phyloP scores from a whole-genome alignment of 2,113 vertebrate genomes.

The Nycticorax nycticorax region DNA sequence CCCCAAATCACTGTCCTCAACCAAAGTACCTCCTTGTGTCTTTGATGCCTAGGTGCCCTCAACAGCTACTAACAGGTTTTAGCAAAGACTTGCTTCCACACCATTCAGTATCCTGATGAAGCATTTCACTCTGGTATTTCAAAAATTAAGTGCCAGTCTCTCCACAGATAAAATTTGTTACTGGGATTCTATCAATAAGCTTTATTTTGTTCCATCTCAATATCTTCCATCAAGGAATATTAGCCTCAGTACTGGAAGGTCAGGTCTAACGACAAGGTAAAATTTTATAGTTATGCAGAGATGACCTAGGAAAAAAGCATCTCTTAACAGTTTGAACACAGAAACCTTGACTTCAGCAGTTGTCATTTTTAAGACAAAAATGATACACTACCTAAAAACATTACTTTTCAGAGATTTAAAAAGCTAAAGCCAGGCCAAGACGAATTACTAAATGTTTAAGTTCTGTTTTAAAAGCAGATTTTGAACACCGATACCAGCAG shows the following conservation, averaged over 20 bases:
- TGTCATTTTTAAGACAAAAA: not conserved
- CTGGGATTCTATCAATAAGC: not conserved
- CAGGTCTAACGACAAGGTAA: not conserved
- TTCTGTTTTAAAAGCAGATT: not conserved
- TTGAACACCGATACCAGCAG: not conserved
- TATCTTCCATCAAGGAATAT: not conserved
- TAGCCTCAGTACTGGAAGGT: not conserved
- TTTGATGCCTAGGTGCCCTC: not conserved
- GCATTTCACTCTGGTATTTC: not conserved
- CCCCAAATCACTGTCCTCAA: not conserved
- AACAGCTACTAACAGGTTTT: not conserved
- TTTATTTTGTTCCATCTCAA: not conserved
- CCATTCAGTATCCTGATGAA: not conserved
- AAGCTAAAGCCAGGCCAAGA: not conserved
- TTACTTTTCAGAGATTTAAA: not conserved
- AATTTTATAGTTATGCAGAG: not conserved
- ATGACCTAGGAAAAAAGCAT: not conserved
- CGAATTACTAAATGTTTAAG: not conserved
- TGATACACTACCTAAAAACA: not conserved
- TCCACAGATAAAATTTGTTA: not conserved
- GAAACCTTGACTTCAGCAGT: not conserved
- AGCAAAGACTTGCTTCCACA: not conserved
- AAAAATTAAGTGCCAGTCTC: not conserved
- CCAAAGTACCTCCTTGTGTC: not conserved
- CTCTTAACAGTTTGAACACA: not conserved